Conservation (phyloP, 2,113 vertebrate genomes). For the Cyprinodon variegatus region DNA sequence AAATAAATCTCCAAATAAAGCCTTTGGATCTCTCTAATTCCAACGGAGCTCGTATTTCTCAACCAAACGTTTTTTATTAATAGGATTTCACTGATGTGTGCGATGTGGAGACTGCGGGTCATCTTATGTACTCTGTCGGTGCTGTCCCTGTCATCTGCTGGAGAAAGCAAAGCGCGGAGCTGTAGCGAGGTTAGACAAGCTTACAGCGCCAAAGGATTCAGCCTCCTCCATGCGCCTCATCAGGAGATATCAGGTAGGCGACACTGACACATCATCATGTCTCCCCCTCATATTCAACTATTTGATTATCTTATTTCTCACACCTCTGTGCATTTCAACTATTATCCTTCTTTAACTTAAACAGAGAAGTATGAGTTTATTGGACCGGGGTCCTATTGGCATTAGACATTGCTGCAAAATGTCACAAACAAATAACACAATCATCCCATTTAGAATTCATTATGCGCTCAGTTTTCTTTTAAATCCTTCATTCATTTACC, state of each 20-base stretch:
- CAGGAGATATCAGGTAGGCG: slow-evolving; percentile 92
- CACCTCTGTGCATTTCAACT: background rate
- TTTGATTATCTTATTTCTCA: background rate
- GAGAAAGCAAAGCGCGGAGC: slow-evolving; percentile 88
- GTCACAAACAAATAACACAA: background rate
- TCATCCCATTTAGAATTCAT: slow-evolving; percentile 3
- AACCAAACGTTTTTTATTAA: slow-evolving; percentile 23
- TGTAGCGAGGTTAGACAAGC: slow-evolving; percentile 92
- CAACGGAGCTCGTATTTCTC: slow-evolving; percentile 47
- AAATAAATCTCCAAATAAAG: slow-evolving; percentile 31
- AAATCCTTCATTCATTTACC: slow-evolving; percentile 1
- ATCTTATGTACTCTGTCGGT: slow-evolving; percentile 75
- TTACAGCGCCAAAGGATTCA: slow-evolving; percentile 90
- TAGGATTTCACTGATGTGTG: slow-evolving; percentile 71
- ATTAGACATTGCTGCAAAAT: background rate
- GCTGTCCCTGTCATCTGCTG: slow-evolving; percentile 77
- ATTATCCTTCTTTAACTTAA: background rate
- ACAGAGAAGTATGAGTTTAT: background rate
- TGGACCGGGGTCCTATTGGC: background rate
- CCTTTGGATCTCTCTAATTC: slow-evolving; percentile 41
- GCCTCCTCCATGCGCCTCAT: slow-evolving; percentile 87
- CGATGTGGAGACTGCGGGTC: slow-evolving; percentile 79
- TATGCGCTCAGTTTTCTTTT: background rate
- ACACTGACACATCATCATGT: slow-evolving; percentile 17
- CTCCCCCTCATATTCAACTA: slow-evolving; percentile 7